Conservation (phyloP, 1,140 invertebrate species). For the Drosophila ironensis region DNA sequence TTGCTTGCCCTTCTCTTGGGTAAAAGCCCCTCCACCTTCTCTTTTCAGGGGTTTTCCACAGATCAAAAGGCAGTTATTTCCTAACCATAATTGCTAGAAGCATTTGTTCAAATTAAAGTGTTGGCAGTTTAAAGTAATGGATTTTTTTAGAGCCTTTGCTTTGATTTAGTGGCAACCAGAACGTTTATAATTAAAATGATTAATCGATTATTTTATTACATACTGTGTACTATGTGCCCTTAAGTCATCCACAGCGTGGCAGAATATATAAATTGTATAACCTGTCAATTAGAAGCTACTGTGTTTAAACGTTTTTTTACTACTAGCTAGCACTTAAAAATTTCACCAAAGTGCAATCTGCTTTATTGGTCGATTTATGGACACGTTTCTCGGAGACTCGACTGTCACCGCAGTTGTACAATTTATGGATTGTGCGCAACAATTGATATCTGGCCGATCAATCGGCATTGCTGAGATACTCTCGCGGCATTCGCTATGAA, state of each 20-base stretch:
- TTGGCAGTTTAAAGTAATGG: not conserved
- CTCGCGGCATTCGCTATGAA: constrained; percentile 34
- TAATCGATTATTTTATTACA: not conserved
- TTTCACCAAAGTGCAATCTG: not conserved
- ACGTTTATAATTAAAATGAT: not conserved
- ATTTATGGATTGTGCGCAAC: not conserved
- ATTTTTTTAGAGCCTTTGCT: not conserved
- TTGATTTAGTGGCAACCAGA: not conserved
- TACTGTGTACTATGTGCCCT: not conserved
- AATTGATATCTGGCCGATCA: constrained; percentile 20
- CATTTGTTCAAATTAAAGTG: too few species aligned
- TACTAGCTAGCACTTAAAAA: not conserved
- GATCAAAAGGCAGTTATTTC: too few species aligned
- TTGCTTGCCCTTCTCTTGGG: constrained; percentile 16
- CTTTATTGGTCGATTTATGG: not conserved
- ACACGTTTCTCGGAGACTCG: not conserved
- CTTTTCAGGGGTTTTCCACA: not conserved
- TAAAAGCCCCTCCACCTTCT: not conserved
- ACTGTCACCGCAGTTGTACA: constrained; percentile 13
- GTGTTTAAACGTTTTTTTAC: not conserved
- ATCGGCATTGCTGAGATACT: constrained; percentile 29
- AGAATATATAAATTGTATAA: not conserved
- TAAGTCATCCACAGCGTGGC: not conserved
- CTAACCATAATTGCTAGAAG: too few species aligned
- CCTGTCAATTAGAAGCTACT: not conserved